phyloP scores from a whole-genome alignment of 2,888 invertebrate species.

The Euplagia quadripunctaria region DNA sequence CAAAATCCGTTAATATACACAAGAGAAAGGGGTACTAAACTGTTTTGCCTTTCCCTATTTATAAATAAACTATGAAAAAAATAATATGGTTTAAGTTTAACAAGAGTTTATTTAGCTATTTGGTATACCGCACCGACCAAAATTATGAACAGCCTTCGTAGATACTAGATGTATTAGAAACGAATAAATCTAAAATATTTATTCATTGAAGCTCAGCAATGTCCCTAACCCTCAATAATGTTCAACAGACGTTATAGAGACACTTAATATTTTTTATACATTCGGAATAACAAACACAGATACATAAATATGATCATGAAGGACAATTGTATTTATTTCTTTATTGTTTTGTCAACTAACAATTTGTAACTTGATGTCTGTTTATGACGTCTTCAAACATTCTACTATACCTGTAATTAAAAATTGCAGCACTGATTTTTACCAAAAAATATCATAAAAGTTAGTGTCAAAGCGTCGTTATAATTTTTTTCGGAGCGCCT shows the following conservation, averaged over 20 bases:
- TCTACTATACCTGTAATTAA: constrained; percentile 31
- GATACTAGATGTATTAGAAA: no score
- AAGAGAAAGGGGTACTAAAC: no score
- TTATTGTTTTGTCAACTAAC: neutral
- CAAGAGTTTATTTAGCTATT: no score
- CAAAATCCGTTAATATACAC: no score
- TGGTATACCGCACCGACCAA: no score
- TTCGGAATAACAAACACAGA: neutral
- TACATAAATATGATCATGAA: neutral
- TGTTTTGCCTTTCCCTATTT: no score
- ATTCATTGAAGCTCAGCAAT: no score
- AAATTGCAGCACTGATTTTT: constrained; percentile 33
- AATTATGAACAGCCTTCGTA: no score
- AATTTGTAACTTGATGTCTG: neutral
- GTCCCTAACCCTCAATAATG: neutral
- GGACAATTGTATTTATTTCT: neutral
- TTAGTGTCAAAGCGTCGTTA: constrained; percentile 66
- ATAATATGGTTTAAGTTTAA: no score
- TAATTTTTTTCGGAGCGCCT: constrained; percentile 72
- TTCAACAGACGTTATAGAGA: neutral
- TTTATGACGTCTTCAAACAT: neutral
- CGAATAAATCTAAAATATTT: no score
- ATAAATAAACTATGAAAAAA: no score
- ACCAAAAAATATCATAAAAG: constrained; percentile 58
- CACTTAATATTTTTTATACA: neutral